Conservation (phyloP, 2,888 invertebrate species). For the Athetis lepigone region DNA sequence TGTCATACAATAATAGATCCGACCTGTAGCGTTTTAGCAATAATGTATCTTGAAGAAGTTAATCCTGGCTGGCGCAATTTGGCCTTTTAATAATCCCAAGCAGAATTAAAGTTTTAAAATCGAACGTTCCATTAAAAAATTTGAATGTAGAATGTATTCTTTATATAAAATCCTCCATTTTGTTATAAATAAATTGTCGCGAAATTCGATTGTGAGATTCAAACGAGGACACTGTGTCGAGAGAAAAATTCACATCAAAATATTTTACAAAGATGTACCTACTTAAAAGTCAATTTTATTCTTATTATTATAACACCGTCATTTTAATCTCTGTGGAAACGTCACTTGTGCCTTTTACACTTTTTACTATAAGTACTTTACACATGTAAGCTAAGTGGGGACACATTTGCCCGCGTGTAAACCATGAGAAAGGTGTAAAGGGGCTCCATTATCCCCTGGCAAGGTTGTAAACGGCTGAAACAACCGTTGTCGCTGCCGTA, state of each 20-base stretch:
- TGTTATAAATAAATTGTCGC: too few species aligned
- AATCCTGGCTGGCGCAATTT: too few species aligned
- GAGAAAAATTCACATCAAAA: background rate
- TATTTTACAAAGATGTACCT: background rate
- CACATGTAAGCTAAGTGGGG: slow-evolving; percentile 56
- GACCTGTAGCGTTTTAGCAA: too few species aligned
- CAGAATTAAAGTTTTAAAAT: too few species aligned
- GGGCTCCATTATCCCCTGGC: slow-evolving; percentile 58
- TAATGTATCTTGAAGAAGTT: too few species aligned
- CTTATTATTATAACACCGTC: background rate
- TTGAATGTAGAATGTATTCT: too few species aligned
- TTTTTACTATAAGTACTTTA: slow-evolving; percentile 45
- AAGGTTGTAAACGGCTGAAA: slow-evolving; percentile 60
- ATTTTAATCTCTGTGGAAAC: slow-evolving; percentile 14
- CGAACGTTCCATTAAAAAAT: too few species aligned
- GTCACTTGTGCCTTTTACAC: slow-evolving; percentile 21
- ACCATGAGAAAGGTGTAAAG: slow-evolving; percentile 63
- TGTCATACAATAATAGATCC: too few species aligned
- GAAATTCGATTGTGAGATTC: background rate
- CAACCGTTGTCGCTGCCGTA: slow-evolving; percentile 55
- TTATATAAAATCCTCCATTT: too few species aligned
- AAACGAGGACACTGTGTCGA: background rate
- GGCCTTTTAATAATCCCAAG: too few species aligned
- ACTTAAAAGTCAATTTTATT: background rate
- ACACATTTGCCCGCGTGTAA: slow-evolving; percentile 53